Conservation (phyloP, 1,140 invertebrate species). For the Calliphora vicina region DNA sequence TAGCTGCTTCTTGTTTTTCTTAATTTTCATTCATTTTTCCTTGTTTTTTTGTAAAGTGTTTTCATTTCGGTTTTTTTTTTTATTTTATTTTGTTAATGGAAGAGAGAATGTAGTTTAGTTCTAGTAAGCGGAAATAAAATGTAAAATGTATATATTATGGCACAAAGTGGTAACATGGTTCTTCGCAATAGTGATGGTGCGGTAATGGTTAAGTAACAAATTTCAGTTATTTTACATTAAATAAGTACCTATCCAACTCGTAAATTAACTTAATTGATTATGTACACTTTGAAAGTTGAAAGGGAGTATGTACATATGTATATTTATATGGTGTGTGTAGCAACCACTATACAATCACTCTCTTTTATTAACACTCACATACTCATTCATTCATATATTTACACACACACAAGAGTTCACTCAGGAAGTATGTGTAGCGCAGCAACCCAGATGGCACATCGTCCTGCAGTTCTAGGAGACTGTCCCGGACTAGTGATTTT, state of each 20-base stretch:
- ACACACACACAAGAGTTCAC: no score
- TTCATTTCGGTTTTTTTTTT: background rate
- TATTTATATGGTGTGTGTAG: no score
- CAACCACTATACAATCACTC: background rate
- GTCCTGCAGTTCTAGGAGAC: no score
- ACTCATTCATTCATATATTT: background rate
- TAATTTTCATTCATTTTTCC: background rate
- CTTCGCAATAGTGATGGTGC: background rate
- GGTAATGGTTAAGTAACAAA: slow-evolving; percentile 10
- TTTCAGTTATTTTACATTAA: slow-evolving; percentile 17
- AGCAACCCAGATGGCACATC: no score
- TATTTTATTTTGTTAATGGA: background rate
- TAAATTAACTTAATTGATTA: slow-evolving; percentile 30
- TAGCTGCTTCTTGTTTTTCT: background rate
- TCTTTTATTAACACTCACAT: background rate
- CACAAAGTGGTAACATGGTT: background rate
- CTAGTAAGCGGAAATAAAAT: background rate
- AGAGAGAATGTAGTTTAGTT: background rate
- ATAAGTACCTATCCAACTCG: slow-evolving; percentile 14
- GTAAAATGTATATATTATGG: background rate
- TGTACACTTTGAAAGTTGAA: slow-evolving; percentile 4
- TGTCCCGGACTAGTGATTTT: no score
- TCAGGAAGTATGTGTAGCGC: no score
- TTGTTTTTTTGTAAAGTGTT: background rate
- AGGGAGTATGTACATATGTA: no score